Evolutionary conservation across 1,140 invertebrate species (phyloP), one percentile per base, ranked within the genome.

Genomic region (Conus betulinus): DNA sequence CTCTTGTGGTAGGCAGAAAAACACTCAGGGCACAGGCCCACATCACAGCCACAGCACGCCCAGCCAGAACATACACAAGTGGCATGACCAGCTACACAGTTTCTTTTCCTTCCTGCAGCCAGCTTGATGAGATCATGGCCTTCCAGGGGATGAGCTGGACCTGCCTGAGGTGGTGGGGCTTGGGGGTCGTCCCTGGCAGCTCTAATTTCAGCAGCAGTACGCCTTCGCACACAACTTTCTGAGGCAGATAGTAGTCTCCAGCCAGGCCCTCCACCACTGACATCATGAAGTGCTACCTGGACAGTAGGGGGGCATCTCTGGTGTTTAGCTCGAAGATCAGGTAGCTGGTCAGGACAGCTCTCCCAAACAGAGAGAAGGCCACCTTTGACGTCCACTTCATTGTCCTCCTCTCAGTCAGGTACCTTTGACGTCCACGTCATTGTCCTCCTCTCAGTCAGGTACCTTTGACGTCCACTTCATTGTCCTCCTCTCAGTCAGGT

Each of bases 1-100:
- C 76, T 13, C 76, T 79, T 79, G 76, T 79, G 76, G 76, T 79
- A 25, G 13, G 76, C 76, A 27, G 76, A 13, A 79, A 79, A 79
- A 13, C 76, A 79, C 11, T 25, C 76, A 13, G 39, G 76, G 76
- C 76, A 79, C 15, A 79, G 76, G 1, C 76, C 76, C 76, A 79
- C 39, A 79, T 51, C 76, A 79, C 76, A 79, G n/a, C 2, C 39
- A 27, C 11, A 2, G 76, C 76, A 79, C 39, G 3, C 76, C 76
- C 76, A 79, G 3, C 76, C 39, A n/a, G 39, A 79, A 13, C 39
- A 5, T 20, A 79, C 76, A 27, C 5, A 4, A 27, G n/a, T 79
- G 76, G 11, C 76, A 51, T 79, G 4, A 20, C 76, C 76, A 27
- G n/a, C n/a, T 25, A 79, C 39, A 4, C 76, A 79, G 76, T 79